phyloP scores from a whole-genome alignment of 2,797 vertebrate genomes.

The Sorex maritimensis region DNA sequence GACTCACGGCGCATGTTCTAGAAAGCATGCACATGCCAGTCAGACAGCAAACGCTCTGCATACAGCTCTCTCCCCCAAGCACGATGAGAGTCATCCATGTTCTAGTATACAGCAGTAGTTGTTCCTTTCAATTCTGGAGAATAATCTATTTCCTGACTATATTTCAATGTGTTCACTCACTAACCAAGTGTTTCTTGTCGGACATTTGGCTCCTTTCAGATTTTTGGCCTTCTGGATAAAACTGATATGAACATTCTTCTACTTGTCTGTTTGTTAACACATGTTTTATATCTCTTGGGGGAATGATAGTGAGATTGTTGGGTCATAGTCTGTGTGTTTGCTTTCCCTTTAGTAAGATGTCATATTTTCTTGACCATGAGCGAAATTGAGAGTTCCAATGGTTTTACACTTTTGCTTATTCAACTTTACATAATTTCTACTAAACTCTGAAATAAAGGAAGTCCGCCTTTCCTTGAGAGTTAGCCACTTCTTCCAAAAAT shows the following conservation, averaged over 20 bases:
- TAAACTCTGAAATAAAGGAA: constrained; percentile 9
- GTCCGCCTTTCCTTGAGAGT: neutral
- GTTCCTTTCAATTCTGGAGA: neutral
- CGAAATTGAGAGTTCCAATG: neutral
- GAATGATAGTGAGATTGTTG: neutral
- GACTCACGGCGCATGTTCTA: neutral
- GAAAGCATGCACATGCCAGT: neutral
- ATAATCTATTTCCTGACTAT: neutral
- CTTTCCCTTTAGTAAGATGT: constrained; percentile 21
- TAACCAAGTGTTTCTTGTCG: neutral
- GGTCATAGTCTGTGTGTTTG: neutral
- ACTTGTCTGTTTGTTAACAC: neutral
- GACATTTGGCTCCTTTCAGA: neutral
- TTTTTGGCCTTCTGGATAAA: neutral
- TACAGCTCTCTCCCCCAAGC: neutral
- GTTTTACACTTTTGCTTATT: neutral
- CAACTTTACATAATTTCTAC: constrained; percentile 50
- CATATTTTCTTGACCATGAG: neutral
- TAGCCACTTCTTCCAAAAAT: neutral
- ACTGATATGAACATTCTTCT: neutral
- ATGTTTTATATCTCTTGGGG: neutral
- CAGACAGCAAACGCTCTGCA: neutral
- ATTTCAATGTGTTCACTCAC: neutral
- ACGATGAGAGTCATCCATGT: neutral
- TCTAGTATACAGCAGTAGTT: neutral